Percentiles rank a stretch among this genome's conserved stretches.
These are phyloP conservation scores for Cottoperca gobio DNA, from an alignment of 2,797 vertebrate species.

Conservation along the genomic window DNA sequence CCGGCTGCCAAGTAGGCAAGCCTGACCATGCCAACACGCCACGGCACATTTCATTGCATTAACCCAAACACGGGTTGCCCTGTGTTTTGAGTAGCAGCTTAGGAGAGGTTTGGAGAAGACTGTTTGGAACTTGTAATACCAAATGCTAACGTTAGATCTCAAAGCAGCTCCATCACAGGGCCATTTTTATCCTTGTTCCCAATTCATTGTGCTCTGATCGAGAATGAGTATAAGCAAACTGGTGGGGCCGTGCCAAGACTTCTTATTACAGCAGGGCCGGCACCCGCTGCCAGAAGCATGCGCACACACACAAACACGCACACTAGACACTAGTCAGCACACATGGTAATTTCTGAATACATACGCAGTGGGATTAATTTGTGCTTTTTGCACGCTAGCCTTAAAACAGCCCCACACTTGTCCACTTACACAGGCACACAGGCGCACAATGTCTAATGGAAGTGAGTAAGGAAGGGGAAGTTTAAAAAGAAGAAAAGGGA, in stretches of 20 bases:
- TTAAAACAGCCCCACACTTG: slow-evolving; percentile 65
- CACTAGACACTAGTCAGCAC: slow-evolving; percentile 46
- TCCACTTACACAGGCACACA: slow-evolving; percentile 55
- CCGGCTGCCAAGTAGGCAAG: slow-evolving; percentile 57
- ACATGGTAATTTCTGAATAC: slow-evolving; percentile 63
- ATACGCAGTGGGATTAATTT: slow-evolving; percentile 74
- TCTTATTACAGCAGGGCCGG: slow-evolving; percentile 67
- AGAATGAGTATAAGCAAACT: slow-evolving; percentile 70
- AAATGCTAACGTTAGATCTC: slow-evolving; percentile 54
- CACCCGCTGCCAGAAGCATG: slow-evolving; percentile 53
- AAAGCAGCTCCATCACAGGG: slow-evolving; percentile 48
- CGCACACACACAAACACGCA: neutral
- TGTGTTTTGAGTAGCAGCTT: slow-evolving; percentile 43
- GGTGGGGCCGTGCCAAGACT: slow-evolving; percentile 70
- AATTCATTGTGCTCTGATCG: slow-evolving; percentile 59
- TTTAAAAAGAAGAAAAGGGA: slow-evolving; percentile 44
- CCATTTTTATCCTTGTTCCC: slow-evolving; percentile 62
- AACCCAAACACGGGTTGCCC: slow-evolving; percentile 55
- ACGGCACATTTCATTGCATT: slow-evolving; percentile 60
- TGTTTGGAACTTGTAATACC: slow-evolving; percentile 56
- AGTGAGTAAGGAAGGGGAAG: slow-evolving; percentile 45
- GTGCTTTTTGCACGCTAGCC: slow-evolving; percentile 64
- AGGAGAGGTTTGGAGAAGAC: slow-evolving; percentile 31
- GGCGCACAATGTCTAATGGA: slow-evolving; percentile 50
- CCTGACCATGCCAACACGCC: slow-evolving; percentile 52